Percentiles rank a stretch among this genome's conserved stretches.
These are phyloP conservation scores for Hydrotaea cyrtoneurina DNA, from an alignment of 2,888 invertebrate genomes.

Conservation along the genomic window DNA sequence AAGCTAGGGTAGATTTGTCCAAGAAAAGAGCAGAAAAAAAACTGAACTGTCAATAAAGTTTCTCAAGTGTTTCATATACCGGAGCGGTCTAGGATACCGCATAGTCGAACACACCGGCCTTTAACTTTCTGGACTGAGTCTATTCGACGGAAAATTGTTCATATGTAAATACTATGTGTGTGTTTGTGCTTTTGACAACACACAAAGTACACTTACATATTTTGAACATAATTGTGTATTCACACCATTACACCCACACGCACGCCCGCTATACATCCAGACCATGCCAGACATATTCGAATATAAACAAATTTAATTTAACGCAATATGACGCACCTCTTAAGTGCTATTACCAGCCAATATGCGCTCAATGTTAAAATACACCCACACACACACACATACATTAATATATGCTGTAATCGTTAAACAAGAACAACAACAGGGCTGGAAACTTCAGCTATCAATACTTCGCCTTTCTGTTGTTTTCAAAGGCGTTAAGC, in stretches of 20 bases:
- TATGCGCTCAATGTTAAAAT: background rate
- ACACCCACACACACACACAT: background rate
- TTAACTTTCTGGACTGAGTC: too few relatives aligned
- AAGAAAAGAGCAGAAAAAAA: too few relatives aligned
- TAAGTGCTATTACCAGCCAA: slow-evolving; percentile 36
- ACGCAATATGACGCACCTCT: slow-evolving; percentile 35
- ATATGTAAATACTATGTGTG: background rate
- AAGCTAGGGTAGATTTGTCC: too few relatives aligned
- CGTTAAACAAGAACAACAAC: background rate
- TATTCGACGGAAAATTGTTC: background rate
- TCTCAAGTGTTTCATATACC: too few relatives aligned
- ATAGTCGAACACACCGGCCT: too few relatives aligned
- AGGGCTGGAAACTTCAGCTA: background rate
- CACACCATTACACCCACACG: background rate
- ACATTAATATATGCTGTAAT: background rate
- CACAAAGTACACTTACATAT: background rate
- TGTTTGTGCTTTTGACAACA: background rate
- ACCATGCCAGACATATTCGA: background rate
- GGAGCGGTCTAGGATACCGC: too few relatives aligned
- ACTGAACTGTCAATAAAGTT: too few relatives aligned
- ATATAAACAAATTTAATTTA: slow-evolving; percentile 35
- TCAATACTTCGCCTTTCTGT: background rate
- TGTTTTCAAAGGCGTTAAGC: background rate
- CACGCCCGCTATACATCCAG: background rate
- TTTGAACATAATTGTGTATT: background rate